phyloP scores from a whole-genome alignment of 2,113 vertebrate genomes.

The Globicephala melas region DNA sequence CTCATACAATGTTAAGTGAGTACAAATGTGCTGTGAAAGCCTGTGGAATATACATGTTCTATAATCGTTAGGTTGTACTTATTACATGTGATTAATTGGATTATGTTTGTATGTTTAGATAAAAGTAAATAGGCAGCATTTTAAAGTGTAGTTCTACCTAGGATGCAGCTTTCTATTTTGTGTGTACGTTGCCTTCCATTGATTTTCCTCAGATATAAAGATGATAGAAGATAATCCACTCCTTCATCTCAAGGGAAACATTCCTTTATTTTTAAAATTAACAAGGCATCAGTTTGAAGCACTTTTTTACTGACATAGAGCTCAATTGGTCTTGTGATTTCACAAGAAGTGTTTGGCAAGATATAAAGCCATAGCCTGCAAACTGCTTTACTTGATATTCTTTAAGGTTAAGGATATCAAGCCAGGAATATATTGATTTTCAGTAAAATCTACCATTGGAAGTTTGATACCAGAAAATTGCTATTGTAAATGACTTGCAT shows the following conservation, averaged over 20 bases:
- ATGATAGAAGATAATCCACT: constrained; percentile 54
- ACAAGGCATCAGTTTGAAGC: constrained; percentile 33
- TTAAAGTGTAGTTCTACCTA: constrained; percentile 4
- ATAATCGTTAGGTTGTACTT: not conserved
- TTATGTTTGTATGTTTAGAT: not conserved
- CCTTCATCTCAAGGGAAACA: constrained; percentile 41
- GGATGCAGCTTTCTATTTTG: not conserved
- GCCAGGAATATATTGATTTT: constrained; percentile 41
- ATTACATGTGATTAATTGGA: not conserved
- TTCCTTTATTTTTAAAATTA: constrained; percentile 66
- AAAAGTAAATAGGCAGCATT: not conserved
- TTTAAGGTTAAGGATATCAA: constrained; percentile 46
- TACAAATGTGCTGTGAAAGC: not conserved
- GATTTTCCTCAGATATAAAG: constrained; percentile 48
- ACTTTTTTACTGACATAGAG: not conserved
- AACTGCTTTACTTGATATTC: constrained; percentile 46
- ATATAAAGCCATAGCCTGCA: constrained; percentile 33
- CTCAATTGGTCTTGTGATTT: constrained; percentile 37
- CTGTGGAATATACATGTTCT: not conserved
- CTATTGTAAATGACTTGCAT: not conserved
- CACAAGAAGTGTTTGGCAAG: constrained; percentile 34
- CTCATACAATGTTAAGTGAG: not conserved
- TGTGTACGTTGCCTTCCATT: not conserved
- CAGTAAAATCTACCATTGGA: constrained; percentile 34
- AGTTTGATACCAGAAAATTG: constrained; percentile 43